Evolutionary conservation across 2,888 invertebrate genomes (phyloP), one percentile per base, ranked within the genome.

Genomic region (Scaeva pyrastri): DNA sequence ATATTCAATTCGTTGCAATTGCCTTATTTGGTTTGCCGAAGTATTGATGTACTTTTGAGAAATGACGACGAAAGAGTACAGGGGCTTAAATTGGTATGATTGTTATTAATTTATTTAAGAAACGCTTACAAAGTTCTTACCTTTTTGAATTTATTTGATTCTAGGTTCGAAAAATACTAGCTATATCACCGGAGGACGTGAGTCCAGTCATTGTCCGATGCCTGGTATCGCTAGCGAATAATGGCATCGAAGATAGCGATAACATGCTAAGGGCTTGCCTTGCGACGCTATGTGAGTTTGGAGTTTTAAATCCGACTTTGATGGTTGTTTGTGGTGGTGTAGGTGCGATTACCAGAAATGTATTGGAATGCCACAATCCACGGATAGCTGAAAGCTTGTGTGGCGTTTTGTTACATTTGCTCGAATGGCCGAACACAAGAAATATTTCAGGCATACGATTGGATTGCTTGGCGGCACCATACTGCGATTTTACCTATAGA

Each of bases 51-150:
- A 86, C 95, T 96, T 92, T 93, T 98, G 62, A 96, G 96, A 89
- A 98, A 98, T 92, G 98, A 99, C 91, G 95, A 97, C 89, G 99
- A 98, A 92, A 94, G 98, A 55, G 95, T 97, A 72, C 98, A 98
- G 93, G 98, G 97, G 0, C 93, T 98, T 89, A 96, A 98, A 89
- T 94, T 99, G 82, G 96, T 97, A 75, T 88, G 87, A 14, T 39
- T 26, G 0, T n/a, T 16, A 31, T 45, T 23, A n/a, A n/a, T 26
- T 56, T 1, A n/a, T n/a, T n/a, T n/a, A n/a, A n/a, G n/a, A n/a
- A 43, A 31, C 8, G 43, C 6, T 31, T 12, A 19, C 12, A 36
- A 58, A 23, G 0, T 23, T 14, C 12, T n/a, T 26, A 3, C n/a
- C 19, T 21, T 36, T 6, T 43, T 21, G 12, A 50, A 31, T 64